Conservation (phyloP, 1,140 invertebrate genomes). For the Platyura marginata region DNA sequence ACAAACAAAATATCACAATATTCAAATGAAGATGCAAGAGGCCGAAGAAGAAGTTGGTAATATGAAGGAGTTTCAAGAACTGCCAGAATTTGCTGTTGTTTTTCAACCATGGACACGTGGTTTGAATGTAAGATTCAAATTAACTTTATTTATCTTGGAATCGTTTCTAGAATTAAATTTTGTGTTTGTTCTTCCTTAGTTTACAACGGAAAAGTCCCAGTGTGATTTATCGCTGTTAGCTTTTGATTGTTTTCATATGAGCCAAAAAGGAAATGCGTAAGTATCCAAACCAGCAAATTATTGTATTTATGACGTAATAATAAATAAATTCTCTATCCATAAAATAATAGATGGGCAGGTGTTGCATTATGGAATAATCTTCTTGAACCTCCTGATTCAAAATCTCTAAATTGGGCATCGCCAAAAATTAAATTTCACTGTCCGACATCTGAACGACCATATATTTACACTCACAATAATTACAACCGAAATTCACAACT, state of each 20-base stretch:
- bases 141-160: background rate
- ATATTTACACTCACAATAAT: conserved; percentile 10
- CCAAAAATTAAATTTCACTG: conserved; percentile 7
- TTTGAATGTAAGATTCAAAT: conserved; percentile 2
- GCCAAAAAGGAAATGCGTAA: conserved; percentile 35
- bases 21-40: conserved; percentile 3
- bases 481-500: too few relatives aligned
- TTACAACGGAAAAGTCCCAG: conserved; percentile 25
- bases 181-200: background rate
- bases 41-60: conserved; percentile 5
- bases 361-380: conserved; percentile 33
- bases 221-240: conserved; percentile 36
- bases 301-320: background rate
- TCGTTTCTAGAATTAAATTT: background rate
- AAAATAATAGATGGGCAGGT: background rate
- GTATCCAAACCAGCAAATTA: conserved; percentile 6
- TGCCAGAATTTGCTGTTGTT: conserved; percentile 46
- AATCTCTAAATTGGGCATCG: conserved; percentile 6
- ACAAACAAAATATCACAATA: conserved; percentile 2
- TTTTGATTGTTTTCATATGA: conserved; percentile 45
- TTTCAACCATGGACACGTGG: conserved; percentile 35
- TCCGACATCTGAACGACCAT: conserved; percentile 8
- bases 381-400: conserved; percentile 22
- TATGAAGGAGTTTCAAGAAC: conserved; percentile 18
- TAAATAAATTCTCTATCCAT: background rate